Evolutionary conservation across 35 echinoderm and acorn worm genomes (phyloP), one percentile per base, ranked within the genome.

Genomic region (Ptychodera flava): DNA sequence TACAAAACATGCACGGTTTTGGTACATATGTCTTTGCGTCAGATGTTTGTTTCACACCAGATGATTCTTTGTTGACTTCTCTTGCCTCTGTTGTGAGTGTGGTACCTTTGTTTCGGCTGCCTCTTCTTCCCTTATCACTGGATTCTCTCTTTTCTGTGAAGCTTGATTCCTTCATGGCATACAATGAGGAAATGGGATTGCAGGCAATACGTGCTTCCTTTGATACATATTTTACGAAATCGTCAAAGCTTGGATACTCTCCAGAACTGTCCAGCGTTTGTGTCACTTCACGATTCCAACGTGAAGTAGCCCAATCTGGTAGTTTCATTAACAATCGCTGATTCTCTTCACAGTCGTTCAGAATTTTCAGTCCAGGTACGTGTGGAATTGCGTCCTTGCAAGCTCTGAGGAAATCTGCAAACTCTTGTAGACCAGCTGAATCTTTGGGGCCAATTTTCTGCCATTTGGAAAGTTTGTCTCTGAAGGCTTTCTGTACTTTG

Each of bases 131-230:
- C 83, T 85, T 82, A 32, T 37, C 31, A 30, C 77, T 33, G 28
- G n/a, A 64, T 38, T 37, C 78, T 38, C 28, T 76, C 34, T 88
- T 78, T 12, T 36, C 29, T 28, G 76, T 64, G 28, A 36, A 84
- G 33, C 86, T 37, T 76, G 45, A 79, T 77, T 84, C 83, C 32
- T 33, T 88, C 1, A 88, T 34, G 0, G 38, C 86, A 0, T 28
- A 31, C 16, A 92, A 37, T 1, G 91, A 90, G 79, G 87, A 35
- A 22, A 93, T 80, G 10, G 91, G 87, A 37, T 93, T 79, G 32
- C 81, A 33, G 28, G 87, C 91, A 34, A 93, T 32, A 85, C 82
- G 36, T 2, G 91, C 91, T 79, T 93, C 91, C 81, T 88, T 88
- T 33, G 80, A 77, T 1, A 88, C 86, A 81, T 81, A 88, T 80